Evolutionary conservation across 2,113 vertebrate species (phyloP), one percentile per base, ranked within the genome.

Genomic region (Nannospalax galili): DNA sequence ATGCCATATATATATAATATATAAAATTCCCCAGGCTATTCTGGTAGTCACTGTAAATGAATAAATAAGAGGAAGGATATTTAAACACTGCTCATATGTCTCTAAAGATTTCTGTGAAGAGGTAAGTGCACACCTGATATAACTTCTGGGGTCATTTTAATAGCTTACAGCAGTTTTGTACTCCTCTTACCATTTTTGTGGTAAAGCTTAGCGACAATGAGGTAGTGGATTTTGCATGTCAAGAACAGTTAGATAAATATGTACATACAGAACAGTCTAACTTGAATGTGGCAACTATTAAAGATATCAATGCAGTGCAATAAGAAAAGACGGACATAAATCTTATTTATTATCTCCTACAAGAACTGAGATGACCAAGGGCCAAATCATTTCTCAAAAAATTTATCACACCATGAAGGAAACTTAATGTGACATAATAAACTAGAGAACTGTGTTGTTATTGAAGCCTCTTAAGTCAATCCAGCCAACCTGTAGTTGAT

Each of bases 381-480:
- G 30, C 56, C 37, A 92, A 92, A 86, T 77, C 17, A 93, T 58
- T 97, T 96, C 37, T 93, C 79, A 65, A 77, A 82, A 82, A 92
- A 75, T 65, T 60, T 86, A 58, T 2, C 45, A 45, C 10, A 93
- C 32, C 28, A 52, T 35, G 62, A 91, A 85, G 17, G 48, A 94
- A 52, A 75, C 17, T 30, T 84, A 40, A 91, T 60, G 32, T 80
- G 24, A 92, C 24, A 45, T 58, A 19, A 77, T 87, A 87, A 77
- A 26, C 42, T 48, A 91, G 9, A 90, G n/a, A 88, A 79, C 6
- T 37, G 8, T 30, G 12, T 77, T 92, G 28, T 80, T 81, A 88
- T 3, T 30, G 14, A 32, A 86, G 22, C 72, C 32, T 85, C 56
- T 85, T 72, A 70, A 70, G 16, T 94, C 30, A 87, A 20, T 75